phyloP scores from a whole-genome alignment of 2,113 vertebrate genomes.

The Tiliqua scincoides region DNA sequence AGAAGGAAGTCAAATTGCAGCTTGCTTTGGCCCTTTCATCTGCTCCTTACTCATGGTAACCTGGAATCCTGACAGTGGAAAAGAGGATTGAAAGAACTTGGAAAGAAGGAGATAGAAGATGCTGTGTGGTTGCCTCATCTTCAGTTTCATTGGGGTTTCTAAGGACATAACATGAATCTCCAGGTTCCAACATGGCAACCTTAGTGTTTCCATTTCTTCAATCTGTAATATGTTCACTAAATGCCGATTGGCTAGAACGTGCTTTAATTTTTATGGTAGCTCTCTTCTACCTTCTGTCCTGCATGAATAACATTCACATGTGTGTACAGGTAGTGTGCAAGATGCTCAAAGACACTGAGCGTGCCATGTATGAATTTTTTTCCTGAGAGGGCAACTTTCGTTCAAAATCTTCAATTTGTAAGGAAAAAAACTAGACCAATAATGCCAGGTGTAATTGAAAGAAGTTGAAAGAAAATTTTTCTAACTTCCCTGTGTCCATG shows the following conservation, averaged over 20 bases:
- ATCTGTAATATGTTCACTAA: not conserved
- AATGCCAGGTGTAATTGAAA: not conserved
- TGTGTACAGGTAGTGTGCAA: not conserved
- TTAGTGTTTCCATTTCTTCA: not conserved
- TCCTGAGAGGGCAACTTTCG: not conserved
- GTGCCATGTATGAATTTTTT: not conserved
- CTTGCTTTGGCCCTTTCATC: not conserved
- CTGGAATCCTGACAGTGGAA: not conserved
- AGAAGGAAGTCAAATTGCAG: not conserved
- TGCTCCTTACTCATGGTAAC: not conserved
- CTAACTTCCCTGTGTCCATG: too few species aligned
- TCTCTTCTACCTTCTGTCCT: not conserved
- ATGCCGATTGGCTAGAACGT: not conserved
- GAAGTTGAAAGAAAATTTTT: too few species aligned
- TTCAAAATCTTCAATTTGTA: not conserved
- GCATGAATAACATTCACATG: not conserved
- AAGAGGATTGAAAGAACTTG: not conserved
- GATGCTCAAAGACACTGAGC: not conserved
- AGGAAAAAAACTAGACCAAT: not conserved
- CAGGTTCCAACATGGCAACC: not conserved
- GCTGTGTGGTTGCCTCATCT: not conserved
- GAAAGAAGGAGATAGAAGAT: not conserved
- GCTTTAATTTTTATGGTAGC: not conserved
- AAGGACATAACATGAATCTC: not conserved
- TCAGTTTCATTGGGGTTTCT: not conserved